Conservation (phyloP, 2,113 vertebrate species). For the Mormyrus iriodes region DNA sequence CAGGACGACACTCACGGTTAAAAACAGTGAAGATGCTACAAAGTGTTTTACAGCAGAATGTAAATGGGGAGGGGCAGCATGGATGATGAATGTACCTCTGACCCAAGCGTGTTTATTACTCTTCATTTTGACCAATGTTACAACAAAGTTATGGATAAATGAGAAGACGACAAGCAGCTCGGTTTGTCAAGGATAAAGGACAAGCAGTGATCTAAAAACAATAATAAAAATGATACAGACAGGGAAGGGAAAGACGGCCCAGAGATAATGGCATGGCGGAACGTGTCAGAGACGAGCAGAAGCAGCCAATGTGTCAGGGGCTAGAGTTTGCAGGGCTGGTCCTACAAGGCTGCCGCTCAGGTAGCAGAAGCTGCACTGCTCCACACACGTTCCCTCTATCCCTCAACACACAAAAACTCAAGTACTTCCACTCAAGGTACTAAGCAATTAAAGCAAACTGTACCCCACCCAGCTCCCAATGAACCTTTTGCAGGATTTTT, state of each 20-base stretch:
- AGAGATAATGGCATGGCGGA: background rate
- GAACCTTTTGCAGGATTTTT: background rate
- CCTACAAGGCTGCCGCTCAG: background rate
- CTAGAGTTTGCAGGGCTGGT: background rate
- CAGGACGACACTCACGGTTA: background rate
- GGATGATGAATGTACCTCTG: background rate
- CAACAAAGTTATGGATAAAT: constrained; percentile 21
- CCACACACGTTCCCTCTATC: background rate
- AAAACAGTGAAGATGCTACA: background rate
- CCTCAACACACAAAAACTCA: constrained; percentile 17
- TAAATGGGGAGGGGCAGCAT: background rate
- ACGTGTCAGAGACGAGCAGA: background rate
- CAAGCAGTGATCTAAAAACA: constrained; percentile 19
- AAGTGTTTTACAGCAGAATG: background rate
- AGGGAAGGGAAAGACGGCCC: background rate
- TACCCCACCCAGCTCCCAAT: constrained; percentile 4
- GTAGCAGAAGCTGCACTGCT: background rate
- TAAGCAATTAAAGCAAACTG: constrained; percentile 32
- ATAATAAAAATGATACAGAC: constrained; percentile 13
- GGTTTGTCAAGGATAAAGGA: no score
- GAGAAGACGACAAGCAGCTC: background rate
- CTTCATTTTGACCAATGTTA: constrained; percentile 24
- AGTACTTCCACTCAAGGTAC: constrained; percentile 22
- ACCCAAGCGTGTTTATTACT: no score
- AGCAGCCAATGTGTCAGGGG: background rate